phyloP scores from a whole-genome alignment of 2,113 vertebrate genomes.

The Salvelinus fontinalis region DNA sequence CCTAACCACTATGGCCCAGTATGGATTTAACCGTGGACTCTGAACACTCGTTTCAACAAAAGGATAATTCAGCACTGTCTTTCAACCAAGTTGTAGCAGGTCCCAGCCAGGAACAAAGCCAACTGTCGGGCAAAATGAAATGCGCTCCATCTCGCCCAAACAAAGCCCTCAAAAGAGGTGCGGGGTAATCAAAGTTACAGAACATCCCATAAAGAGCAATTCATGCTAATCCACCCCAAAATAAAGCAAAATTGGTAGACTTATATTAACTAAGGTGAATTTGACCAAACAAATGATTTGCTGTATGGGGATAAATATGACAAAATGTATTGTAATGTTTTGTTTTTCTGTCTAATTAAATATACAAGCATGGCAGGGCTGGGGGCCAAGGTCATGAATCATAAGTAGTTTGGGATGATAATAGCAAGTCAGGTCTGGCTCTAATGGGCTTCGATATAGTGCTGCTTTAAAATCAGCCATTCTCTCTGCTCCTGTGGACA shows the following conservation, averaged over 20 bases:
- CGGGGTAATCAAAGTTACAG: slow-evolving; percentile 47
- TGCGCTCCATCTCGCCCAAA: slow-evolving; percentile 58
- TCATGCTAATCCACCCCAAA: slow-evolving; percentile 50
- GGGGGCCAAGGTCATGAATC: slow-evolving; percentile 3
- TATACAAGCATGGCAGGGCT: not conserved
- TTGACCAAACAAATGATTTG: too few relatives aligned
- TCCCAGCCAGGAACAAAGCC: slow-evolving; percentile 59
- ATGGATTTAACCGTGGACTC: slow-evolving; percentile 27
- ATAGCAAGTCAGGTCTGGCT: slow-evolving; percentile 10
- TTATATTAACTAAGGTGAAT: slow-evolving; percentile 1
- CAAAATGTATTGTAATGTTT: too few relatives aligned
- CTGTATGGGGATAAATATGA: too few relatives aligned
- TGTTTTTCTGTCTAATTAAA: too few relatives aligned
- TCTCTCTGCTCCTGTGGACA: not conserved
- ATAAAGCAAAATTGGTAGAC: slow-evolving; percentile 12
- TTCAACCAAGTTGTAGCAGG: slow-evolving; percentile 53
- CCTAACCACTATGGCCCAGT: slow-evolving; percentile 3
- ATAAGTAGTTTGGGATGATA: slow-evolving; percentile 45
- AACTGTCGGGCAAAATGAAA: slow-evolving; percentile 65
- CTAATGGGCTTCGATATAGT: not conserved
- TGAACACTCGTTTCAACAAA: slow-evolving; percentile 45
- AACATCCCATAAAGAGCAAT: slow-evolving; percentile 60
- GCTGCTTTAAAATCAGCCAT: not conserved
- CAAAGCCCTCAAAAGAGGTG: slow-evolving; percentile 66
- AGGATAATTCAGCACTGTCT: slow-evolving; percentile 52